phyloP scores from a whole-genome alignment of 2,888 invertebrate species.

The Teleogryllus oceanicus region DNA sequence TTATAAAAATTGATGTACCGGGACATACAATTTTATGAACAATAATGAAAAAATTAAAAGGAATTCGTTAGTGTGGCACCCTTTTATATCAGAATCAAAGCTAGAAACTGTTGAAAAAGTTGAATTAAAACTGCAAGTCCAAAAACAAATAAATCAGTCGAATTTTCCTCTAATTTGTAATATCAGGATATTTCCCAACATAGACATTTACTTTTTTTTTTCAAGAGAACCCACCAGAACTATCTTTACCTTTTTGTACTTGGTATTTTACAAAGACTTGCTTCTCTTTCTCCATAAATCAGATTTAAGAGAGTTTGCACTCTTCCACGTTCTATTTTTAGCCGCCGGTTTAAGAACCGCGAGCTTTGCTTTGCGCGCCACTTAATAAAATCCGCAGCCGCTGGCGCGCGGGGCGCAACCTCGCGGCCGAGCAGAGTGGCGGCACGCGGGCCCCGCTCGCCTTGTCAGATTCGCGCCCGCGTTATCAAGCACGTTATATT shows the following conservation, averaged over 20 bases:
- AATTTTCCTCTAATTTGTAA: background rate
- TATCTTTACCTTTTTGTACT: background rate
- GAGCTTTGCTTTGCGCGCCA: background rate
- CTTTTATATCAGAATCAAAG: too few species aligned
- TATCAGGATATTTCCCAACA: background rate
- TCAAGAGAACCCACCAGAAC: too few species aligned
- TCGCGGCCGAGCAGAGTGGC: background rate
- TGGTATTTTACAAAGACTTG: background rate
- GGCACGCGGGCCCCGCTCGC: background rate
- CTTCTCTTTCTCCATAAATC: background rate
- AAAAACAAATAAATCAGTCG: too few species aligned
- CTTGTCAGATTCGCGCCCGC: conserved; percentile 6
- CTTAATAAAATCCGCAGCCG: background rate
- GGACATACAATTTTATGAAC: too few species aligned
- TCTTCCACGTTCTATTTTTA: background rate
- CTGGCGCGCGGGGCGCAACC: background rate
- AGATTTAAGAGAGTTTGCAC: background rate
- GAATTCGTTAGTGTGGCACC: too few species aligned
- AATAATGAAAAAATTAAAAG: too few species aligned
- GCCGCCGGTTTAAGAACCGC: background rate
- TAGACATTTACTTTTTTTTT: background rate
- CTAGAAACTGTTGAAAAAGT: too few species aligned
- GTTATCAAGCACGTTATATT: background rate
- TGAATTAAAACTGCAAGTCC: too few species aligned
- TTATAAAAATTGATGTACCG: too few species aligned